phyloP scores from a whole-genome alignment of 2,113 vertebrate genomes.

The Trogon surrucura region DNA sequence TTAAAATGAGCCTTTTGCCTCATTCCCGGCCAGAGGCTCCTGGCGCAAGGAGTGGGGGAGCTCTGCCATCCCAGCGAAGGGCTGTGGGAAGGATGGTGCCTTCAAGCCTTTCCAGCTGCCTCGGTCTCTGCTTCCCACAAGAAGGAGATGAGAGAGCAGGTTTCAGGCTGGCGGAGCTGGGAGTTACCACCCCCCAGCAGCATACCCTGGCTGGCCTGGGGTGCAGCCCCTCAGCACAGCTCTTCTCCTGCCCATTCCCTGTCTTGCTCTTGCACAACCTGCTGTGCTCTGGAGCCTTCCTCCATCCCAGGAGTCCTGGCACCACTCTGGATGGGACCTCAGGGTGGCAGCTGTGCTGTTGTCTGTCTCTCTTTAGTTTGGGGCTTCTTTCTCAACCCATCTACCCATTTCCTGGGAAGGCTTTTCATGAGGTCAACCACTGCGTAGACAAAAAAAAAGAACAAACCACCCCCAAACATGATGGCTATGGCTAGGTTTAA shows the following conservation, averaged over 20 bases:
- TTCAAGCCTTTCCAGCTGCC: not conserved
- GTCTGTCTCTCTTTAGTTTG: not conserved
- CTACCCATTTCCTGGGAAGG: not conserved
- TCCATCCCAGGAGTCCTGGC: not conserved
- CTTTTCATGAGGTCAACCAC: not conserved
- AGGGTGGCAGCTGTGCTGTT: accelerated
- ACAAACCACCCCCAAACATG: not conserved
- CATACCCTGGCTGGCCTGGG: not conserved
- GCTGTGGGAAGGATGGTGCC: not conserved
- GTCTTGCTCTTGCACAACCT: not conserved
- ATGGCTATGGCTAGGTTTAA: not conserved
- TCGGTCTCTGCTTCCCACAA: not conserved
- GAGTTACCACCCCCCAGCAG: not conserved
- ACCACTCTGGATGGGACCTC: not conserved
- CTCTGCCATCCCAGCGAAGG: not conserved
- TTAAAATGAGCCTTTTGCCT: not conserved
- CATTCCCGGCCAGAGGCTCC: not conserved
- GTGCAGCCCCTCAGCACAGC: not conserved
- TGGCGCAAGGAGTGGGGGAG: not conserved
- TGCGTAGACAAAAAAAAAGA: not conserved
- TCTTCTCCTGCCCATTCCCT: not conserved
- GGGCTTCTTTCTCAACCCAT: not conserved
- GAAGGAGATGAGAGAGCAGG: not conserved
- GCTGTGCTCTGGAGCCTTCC: not conserved
- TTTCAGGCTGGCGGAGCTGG: accelerated